Evolutionary conservation across 2,888 invertebrate species (phyloP).

Genomic region (Dermolepida albohirtum): DNA sequence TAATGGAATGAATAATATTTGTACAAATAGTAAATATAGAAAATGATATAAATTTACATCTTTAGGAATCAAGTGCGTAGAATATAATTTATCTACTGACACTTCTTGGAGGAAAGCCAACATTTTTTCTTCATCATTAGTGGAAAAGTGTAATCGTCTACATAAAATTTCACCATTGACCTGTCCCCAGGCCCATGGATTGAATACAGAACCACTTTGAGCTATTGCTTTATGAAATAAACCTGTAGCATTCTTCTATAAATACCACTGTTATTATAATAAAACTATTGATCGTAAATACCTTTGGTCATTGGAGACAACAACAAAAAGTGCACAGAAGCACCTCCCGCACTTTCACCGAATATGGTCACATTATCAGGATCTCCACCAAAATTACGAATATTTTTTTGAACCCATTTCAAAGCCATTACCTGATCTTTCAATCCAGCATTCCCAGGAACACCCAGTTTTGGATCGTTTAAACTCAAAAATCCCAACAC

Average conservation of each 20-base stretch:
- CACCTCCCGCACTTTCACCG: conserved; percentile 69
- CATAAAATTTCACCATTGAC: conserved; percentile 25
- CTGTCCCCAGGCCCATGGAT: conserved; percentile 38
- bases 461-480: conserved; percentile 63
- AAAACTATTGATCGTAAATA: not conserved
- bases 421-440: conserved; percentile 69
- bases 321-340: conserved; percentile 66
- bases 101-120: conserved; percentile 39
- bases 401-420: conserved; percentile 68
- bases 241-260: conserved; percentile 1
- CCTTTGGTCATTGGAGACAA: conserved; percentile 65
- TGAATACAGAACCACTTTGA: conserved; percentile 44
- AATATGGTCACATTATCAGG: conserved; percentile 68
- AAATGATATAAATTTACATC: conserved; percentile 7
- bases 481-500: conserved; percentile 65
- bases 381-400: conserved; percentile 67
- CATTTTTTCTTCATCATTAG: conserved; percentile 28
- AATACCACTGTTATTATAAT: not conserved
- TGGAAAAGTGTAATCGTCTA: conserved; percentile 14
- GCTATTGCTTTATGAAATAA: conserved; percentile 48
- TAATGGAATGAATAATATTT: conserved; percentile 4
- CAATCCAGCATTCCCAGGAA: conserved; percentile 69
- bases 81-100: conserved; percentile 35
- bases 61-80: conserved; percentile 27
- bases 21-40: not conserved